These are phyloP conservation scores for Nematostella vectensis DNA, from an alignment of 92 coral and sea anemone genomes.

Conservation along the genomic window DNA sequence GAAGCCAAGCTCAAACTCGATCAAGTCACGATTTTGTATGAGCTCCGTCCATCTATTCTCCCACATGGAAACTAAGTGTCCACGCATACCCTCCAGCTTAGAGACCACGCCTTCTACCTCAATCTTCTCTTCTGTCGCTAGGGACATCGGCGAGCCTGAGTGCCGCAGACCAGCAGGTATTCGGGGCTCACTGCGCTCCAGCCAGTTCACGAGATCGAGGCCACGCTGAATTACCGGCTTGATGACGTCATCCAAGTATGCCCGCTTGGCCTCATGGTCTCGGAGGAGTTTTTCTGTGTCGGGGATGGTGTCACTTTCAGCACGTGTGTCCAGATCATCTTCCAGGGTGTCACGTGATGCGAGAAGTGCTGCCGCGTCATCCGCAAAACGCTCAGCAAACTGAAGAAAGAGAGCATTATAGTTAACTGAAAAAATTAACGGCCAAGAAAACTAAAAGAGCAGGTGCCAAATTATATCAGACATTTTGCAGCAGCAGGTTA, in stretches of 20 bases:
- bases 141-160: conserved; percentile 31
- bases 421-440: too few species aligned
- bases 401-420: conserved; percentile 7
- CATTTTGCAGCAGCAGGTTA: too few species aligned
- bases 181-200: conserved; percentile 57
- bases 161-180: conserved; percentile 50
- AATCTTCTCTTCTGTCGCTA: conserved; percentile 54
- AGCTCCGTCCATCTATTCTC: conserved; percentile 67
- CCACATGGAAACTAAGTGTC: conserved; percentile 63
- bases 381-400: conserved; percentile 51
- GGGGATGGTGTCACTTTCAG: conserved; percentile 31
- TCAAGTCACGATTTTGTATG: conserved; percentile 59
- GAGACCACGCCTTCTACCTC: conserved; percentile 36
- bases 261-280: conserved; percentile 52
- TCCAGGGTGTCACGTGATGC: conserved; percentile 26
- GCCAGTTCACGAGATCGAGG: conserved; percentile 41
- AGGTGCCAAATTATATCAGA: too few species aligned
- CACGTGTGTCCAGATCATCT: conserved; percentile 57
- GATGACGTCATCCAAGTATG: conserved; percentile 38
- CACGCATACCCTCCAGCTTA: conserved; percentile 35
- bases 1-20: conserved; percentile 77
- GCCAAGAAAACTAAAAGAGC: too few species aligned
- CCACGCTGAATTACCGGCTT: conserved; percentile 62
- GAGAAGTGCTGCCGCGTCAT: conserved; percentile 36
- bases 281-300: conserved; percentile 56